phyloP scores from a whole-genome alignment of 2,888 invertebrate genomes.

The Epsilonema sp. region DNA sequence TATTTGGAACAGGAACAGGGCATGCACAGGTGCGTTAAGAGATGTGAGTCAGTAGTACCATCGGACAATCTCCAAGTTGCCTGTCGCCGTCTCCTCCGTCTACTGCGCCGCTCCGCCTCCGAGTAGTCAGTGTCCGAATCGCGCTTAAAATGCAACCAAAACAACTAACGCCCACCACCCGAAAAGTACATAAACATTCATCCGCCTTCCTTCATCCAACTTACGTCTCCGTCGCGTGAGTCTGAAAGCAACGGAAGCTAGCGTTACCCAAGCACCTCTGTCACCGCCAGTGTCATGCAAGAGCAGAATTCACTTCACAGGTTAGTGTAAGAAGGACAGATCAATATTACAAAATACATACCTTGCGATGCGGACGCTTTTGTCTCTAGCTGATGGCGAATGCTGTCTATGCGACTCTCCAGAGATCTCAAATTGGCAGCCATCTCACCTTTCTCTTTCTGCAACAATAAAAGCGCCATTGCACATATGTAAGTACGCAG shows the following conservation, averaged over 20 bases:
- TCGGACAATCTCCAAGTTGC: too few species aligned
- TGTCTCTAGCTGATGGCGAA: slow-evolving; percentile 10
- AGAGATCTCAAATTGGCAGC: slow-evolving; percentile 15
- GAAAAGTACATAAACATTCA: background rate
- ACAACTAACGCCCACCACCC: background rate
- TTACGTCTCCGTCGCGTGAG: slow-evolving; percentile 8
- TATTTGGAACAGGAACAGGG: too few species aligned
- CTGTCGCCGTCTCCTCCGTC: too few species aligned
- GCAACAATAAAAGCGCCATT: too few species aligned
- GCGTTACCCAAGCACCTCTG: background rate
- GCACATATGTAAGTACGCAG: too few species aligned
- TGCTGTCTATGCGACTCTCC: slow-evolving; percentile 16
- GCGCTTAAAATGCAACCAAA: background rate
- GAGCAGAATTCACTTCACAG: background rate
- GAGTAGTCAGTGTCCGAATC: slow-evolving; percentile 1
- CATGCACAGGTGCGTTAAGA: too few species aligned
- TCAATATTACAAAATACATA: background rate
- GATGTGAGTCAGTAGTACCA: too few species aligned
- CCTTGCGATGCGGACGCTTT: slow-evolving; percentile 3
- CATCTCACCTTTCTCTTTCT: slow-evolving; percentile 13
- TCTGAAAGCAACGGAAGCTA: slow-evolving; percentile 5
- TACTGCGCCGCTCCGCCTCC: background rate
- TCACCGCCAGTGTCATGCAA: background rate
- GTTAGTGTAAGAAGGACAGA: background rate
- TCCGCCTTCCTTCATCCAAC: too few species aligned